Evolutionary conservation across 2,888 invertebrate genomes (phyloP), one percentile per base, ranked within the genome.

Genomic region (Ectemnius lituratus): DNA sequence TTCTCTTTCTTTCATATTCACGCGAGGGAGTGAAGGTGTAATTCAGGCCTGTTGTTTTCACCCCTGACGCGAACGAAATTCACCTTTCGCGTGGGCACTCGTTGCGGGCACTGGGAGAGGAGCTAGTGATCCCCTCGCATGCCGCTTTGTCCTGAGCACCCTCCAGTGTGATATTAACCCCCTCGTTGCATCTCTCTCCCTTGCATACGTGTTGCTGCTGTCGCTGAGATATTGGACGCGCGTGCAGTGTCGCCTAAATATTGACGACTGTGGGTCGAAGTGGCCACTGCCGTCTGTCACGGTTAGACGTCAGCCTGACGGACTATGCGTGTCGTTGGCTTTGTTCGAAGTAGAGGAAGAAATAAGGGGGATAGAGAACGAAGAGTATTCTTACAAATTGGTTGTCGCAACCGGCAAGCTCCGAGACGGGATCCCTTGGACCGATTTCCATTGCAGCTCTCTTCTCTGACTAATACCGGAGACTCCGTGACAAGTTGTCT

Each of bases 221-320:
- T n/a, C 37, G 37, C 37, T 11, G 37, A 37, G 37, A 52, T 16
- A 52, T 52, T 52, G 52, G 52, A 52, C 52, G 52, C 16, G 28
- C 49, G 47, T 49, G 57, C 52, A 64, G n/a, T 62, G 85, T 84
- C 71, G 75, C 82, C 81, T 85, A 86, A 86, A 87, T 87, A 88
- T 86, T 87, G 72, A 81, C 86, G 84, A 85, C 79, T 70, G 64
- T 52, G 62, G 45, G 63, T 62, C 61, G 65, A 62, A 49, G 64
- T 60, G 70, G 69, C 57, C 67, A 11, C 52, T 52, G 75, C 72
- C 80, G 81, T 80, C 86, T 82, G 81, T 81, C 80, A 81, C 84
- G 83, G 86, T 86, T 86, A 84, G 76, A 83, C 73, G 72, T 60
- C 68, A 70, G 14, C n/a, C 52, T 52, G 46, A 5, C 52, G 45